phyloP scores from a whole-genome alignment of 2,113 vertebrate genomes.

The Azemiops feae region DNA sequence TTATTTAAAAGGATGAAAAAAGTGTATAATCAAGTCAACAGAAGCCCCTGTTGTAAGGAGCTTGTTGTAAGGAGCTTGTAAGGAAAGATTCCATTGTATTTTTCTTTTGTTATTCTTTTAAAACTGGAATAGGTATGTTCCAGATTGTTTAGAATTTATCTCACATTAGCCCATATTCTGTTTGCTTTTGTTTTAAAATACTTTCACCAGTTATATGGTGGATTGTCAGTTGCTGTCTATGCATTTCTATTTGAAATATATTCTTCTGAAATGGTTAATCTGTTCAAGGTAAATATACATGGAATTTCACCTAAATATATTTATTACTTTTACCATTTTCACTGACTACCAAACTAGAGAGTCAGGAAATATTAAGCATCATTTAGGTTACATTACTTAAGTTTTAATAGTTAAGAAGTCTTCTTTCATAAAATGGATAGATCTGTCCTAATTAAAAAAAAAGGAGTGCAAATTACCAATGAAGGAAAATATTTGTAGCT shows the following conservation, averaged over 20 bases:
- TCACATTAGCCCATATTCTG: not conserved
- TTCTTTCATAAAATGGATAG: not conserved
- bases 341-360: not conserved
- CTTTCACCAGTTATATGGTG: not conserved
- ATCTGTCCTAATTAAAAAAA: not conserved
- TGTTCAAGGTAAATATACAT: not conserved
- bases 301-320: not conserved
- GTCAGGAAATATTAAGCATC: not conserved
- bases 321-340: not conserved
- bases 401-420: not conserved
- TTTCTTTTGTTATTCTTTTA: not conserved
- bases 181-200: not conserved
- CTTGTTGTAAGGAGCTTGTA: not conserved
- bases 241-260: not conserved
- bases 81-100: not conserved
- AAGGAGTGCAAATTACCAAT: not conserved
- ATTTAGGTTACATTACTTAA: not conserved
- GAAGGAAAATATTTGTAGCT: too few species aligned
- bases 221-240: not conserved
- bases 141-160: not conserved
- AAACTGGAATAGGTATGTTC: not conserved
- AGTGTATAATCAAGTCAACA: not conserved
- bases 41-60: not conserved
- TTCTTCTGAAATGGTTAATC: not conserved
- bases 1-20: conserved; percentile 14